Evolutionary conservation across 1,140 invertebrate species (phyloP).

Genomic region (Antheraea mylitta): DNA sequence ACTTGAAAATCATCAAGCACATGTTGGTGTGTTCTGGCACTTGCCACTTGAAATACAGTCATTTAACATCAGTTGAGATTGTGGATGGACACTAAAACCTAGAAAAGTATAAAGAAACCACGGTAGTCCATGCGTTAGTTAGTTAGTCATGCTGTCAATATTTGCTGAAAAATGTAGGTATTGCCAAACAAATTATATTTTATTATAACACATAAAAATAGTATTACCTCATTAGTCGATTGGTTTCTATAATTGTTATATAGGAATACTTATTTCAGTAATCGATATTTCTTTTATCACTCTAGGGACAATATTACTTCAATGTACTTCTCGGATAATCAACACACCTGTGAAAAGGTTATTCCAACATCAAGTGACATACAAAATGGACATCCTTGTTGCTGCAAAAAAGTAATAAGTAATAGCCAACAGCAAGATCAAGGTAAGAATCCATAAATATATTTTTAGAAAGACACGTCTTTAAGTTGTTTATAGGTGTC

Average conservation of each 20-base stretch:
- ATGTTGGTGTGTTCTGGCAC: too few species aligned
- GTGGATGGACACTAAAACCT: too few species aligned
- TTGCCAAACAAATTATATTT: too few species aligned
- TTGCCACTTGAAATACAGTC: too few species aligned
- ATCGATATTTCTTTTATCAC: conserved; percentile 13
- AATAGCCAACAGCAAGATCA: conserved; percentile 4
- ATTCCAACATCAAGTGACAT: background rate
- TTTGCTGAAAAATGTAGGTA: too few species aligned
- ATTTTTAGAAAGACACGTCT: background rate
- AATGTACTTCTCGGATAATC: conserved; percentile 34
- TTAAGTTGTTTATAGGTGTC: background rate
- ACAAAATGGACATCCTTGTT: conserved; percentile 6
- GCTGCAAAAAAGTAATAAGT: background rate
- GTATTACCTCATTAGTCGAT: background rate
- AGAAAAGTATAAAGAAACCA: too few species aligned
- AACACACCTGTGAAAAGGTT: background rate
- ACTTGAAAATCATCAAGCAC: too few species aligned
- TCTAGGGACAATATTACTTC: conserved; percentile 57
- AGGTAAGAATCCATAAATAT: background rate
- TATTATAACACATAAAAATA: background rate
- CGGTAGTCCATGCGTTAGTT: too few species aligned
- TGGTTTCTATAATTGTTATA: background rate
- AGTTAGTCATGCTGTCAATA: too few species aligned
- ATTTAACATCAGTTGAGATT: too few species aligned
- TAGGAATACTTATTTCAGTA: background rate